Base-by-base conservation (phyloP, 2,113 vertebrate genomes). In the Corynorhinus townsendii region DNA sequence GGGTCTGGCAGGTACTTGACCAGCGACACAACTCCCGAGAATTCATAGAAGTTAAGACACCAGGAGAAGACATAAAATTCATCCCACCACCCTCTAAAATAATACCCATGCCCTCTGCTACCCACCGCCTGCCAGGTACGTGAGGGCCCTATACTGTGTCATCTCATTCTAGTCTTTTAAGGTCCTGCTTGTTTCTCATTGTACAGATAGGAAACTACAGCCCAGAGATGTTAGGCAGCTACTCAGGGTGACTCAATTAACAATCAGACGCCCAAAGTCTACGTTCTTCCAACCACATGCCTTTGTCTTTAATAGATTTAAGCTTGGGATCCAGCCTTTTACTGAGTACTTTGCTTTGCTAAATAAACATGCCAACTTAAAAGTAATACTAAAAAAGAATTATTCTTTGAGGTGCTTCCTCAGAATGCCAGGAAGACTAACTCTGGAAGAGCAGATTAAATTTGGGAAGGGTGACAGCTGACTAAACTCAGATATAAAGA, bases 321-420 rank as follows among this genome's bases (percentile, higher is more conserved):
- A 68, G 43, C 40, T 91, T 94, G 26, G 76, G 90, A 94, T 20
- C 49, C 47, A 12, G 5, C 35, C 28, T 93, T 94, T 81, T 56
- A 92, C 1, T 19, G 45, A 87, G 11, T 43, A 33, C 77, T 69
- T 79, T 88, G 20, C 52, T 81, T 79, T 77, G 59, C n/a, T 76
- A 86, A 92, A 90, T 88, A 68, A 85, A 93, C 22, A 89, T 14
- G 38, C 8, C 68, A 64, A 62, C 12, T 77, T 35, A 16, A 86
- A 92, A 75, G 45, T 54, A 26, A 26, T 76, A 72, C 54, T 72
- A 68, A 86, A 93, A 93, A 84, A 24, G 20, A 86, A 80, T n/a
- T 9, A 35, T 56, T 73, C 81, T 79, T 86, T 95, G 69, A 80
- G 73, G 77, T 64, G 88, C 52, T 91, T 33, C 64, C 76, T 87